phyloP scores from a whole-genome alignment of 2,113 vertebrate species.

The Irena cyanogastra region DNA sequence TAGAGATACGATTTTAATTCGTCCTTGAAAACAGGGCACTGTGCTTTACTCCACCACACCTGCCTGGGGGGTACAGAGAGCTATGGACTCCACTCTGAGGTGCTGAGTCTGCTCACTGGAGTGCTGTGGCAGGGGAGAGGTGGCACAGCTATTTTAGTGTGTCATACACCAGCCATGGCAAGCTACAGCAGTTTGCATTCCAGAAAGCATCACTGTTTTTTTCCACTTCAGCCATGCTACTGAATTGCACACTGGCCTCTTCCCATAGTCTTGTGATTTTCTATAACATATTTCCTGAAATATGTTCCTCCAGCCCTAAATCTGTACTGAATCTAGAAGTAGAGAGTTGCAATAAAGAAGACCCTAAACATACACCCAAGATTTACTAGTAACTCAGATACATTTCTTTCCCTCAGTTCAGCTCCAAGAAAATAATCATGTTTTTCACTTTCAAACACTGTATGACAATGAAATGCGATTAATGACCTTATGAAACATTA shows the following conservation, averaged over 20 bases:
- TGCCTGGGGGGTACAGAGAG: neutral
- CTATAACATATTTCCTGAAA: neutral
- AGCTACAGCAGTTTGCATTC: neutral
- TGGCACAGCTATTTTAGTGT: accelerated
- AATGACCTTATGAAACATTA: neutral
- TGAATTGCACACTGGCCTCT: neutral
- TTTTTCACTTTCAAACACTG: neutral
- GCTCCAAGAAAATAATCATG: neutral
- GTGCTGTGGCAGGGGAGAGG: accelerated
- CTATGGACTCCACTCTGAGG: neutral
- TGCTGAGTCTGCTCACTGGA: neutral
- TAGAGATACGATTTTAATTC: neutral
- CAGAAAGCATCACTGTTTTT: neutral
- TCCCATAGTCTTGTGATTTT: neutral
- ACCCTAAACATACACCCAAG: neutral
- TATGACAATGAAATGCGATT: neutral
- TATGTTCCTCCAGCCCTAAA: neutral
- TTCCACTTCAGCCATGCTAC: neutral
- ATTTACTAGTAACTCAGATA: neutral
- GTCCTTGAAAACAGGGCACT: neutral
- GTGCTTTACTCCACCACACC: neutral
- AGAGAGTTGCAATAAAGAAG: neutral
- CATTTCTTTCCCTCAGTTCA: neutral
- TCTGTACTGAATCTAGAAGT: neutral
- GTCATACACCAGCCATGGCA: neutral